phyloP scores from a whole-genome alignment of 2,888 invertebrate genomes.

The Cheilosia vernalis region DNA sequence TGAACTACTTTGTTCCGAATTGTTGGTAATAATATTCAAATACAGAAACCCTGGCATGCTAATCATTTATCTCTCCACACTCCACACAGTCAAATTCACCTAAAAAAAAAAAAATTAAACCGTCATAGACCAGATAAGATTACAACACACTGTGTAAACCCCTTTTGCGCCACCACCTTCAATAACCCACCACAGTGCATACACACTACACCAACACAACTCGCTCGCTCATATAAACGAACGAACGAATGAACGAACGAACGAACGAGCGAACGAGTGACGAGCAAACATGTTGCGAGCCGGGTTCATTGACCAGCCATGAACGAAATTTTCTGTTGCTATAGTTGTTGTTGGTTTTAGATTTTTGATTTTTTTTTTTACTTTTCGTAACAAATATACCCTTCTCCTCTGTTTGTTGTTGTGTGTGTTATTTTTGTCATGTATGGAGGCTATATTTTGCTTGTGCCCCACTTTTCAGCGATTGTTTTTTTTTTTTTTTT shows the following conservation, averaged over 20 bases:
- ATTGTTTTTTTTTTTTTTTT: constrained; percentile 60
- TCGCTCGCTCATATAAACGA: constrained; percentile 23
- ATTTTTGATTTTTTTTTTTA: neutral
- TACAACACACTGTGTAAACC: constrained; percentile 58
- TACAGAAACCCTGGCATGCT: constrained; percentile 45
- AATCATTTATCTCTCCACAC: constrained; percentile 55
- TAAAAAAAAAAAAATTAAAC: constrained; percentile 35
- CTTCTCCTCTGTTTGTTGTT: constrained; percentile 48
- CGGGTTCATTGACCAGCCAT: constrained; percentile 82
- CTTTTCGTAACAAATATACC: constrained; percentile 70
- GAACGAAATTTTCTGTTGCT: constrained; percentile 79
- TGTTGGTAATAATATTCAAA: constrained; percentile 13
- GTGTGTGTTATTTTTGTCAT: constrained; percentile 56
- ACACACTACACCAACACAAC: constrained; percentile 47
- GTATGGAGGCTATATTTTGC: constrained; percentile 55
- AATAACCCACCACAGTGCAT: constrained; percentile 23
- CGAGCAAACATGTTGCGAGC: constrained; percentile 72
- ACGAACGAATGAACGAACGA: no score
- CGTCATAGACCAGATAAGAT: constrained; percentile 73
- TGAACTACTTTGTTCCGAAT: constrained; percentile 38
- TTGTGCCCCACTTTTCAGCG: constrained; percentile 61
- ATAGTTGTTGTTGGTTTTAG: constrained; percentile 30
- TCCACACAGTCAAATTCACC: constrained; percentile 26
- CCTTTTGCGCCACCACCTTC: neutral
- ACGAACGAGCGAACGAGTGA: constrained; percentile 46